A percentile compares a stretch with the other conserved stretches of the same genome.
phyloP scores from a whole-genome alignment of 2,888 invertebrate genomes.

The Cetonia aurata region DNA sequence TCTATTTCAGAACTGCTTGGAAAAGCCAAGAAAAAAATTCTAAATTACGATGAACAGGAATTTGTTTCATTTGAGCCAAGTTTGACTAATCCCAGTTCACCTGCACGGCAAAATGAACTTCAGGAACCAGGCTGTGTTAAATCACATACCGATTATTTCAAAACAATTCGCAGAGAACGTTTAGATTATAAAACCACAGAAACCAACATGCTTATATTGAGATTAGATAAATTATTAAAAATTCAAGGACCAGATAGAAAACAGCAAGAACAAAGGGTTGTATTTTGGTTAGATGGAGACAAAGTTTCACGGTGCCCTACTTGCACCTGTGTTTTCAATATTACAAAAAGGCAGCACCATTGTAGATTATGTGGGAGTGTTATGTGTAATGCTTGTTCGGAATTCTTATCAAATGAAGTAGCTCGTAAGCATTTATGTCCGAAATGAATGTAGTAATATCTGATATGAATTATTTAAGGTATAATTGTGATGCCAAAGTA shows the following conservation, averaged over 20 bases:
- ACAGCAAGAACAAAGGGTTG: conserved; percentile 80
- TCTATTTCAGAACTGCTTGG: conserved; percentile 74
- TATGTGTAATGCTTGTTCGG: conserved; percentile 92
- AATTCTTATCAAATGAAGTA: conserved; percentile 82
- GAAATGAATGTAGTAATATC: conserved; percentile 47
- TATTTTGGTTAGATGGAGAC: conserved; percentile 94
- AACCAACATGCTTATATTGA: conserved; percentile 94
- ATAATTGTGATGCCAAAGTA: conserved; percentile 50
- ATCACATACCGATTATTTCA: conserved; percentile 82
- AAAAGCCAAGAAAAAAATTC: conserved; percentile 91
- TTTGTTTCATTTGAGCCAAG: conserved; percentile 72
- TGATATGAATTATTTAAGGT: conserved; percentile 45
- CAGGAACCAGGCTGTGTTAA: conserved; percentile 77
- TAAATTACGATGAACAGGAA: conserved; percentile 80
- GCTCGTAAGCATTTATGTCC: conserved; percentile 74
- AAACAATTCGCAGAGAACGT: conserved; percentile 73
- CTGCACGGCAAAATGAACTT: conserved; percentile 54
- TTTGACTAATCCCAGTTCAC: conserved; percentile 17
- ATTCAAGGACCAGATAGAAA: conserved; percentile 80
- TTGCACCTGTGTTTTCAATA: conserved; percentile 89
- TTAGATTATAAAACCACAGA: conserved; percentile 93
- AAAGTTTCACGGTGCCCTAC: conserved; percentile 91
- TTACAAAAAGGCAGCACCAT: conserved; percentile 93
- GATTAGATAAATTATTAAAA: conserved; percentile 90
- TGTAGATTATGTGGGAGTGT: conserved; percentile 95